phyloP scores from a whole-genome alignment of 2,113 vertebrate species.

The Vimba vimba region DNA sequence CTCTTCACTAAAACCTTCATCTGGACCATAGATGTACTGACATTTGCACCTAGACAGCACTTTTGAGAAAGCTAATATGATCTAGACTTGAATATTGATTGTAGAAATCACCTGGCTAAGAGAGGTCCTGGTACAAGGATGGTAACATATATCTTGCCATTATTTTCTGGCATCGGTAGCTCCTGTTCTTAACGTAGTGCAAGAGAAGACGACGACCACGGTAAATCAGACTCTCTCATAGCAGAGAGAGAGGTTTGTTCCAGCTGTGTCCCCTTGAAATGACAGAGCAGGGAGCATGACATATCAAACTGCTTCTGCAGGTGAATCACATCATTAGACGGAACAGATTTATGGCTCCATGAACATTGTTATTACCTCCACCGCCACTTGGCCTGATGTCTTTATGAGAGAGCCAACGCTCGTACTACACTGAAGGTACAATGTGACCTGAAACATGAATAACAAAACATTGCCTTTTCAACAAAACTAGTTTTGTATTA shows the following conservation, averaged over 20 bases:
- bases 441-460: constrained; percentile 27
- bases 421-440: constrained; percentile 69
- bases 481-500: neutral
- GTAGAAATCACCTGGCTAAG: neutral
- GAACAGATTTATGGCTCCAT: constrained; percentile 77
- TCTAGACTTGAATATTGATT: constrained; percentile 20
- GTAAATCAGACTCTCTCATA: constrained; percentile 65
- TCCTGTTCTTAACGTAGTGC: neutral
- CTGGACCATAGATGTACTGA: neutral
- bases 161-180: neutral
- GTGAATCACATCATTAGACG: constrained; percentile 78
- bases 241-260: constrained; percentile 60
- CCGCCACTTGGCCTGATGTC: constrained; percentile 72
- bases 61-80: constrained; percentile 16
- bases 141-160: constrained; percentile 1
- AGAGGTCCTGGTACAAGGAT: neutral
- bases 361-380: constrained; percentile 75
- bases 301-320: constrained; percentile 71
- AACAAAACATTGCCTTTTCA: neutral
- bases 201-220: constrained; percentile 34
- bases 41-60: neutral
- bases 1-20: constrained; percentile 54
- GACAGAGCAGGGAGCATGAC: constrained; percentile 71
- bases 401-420: constrained; percentile 72
- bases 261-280: constrained; percentile 73